phyloP scores from a whole-genome alignment of 2,113 vertebrate genomes.

The Microcebus tavaratra region DNA sequence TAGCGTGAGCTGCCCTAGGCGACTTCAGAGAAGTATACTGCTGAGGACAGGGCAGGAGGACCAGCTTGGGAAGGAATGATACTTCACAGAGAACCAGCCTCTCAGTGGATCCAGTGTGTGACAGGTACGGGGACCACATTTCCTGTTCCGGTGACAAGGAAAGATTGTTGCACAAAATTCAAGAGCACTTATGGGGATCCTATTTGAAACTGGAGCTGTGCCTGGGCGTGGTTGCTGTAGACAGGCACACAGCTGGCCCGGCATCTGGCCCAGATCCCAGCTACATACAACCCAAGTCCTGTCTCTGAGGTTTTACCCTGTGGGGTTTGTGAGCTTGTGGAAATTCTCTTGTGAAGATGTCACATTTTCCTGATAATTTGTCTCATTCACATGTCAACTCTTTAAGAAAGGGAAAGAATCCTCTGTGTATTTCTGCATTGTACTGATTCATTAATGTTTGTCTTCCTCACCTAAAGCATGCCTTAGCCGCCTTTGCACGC shows the following conservation, averaged over 20 bases:
- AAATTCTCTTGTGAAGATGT: neutral
- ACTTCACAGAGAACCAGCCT: neutral
- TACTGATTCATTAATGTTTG: neutral
- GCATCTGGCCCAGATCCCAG: neutral
- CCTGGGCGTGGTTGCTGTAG: neutral
- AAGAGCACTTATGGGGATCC: neutral
- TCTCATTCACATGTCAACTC: neutral
- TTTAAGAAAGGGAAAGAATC: neutral
- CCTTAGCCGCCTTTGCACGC: neutral
- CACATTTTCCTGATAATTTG: neutral
- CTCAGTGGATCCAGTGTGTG: accelerated
- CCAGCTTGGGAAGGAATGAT: neutral
- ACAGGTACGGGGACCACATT: neutral
- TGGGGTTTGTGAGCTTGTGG: neutral
- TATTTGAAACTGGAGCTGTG: neutral
- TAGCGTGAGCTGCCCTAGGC: too few species aligned
- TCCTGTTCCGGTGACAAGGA: neutral
- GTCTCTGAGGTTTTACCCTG: neutral
- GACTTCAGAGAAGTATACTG: too few species aligned
- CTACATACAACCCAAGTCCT: neutral
- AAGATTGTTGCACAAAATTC: neutral
- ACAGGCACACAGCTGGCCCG: accelerated
- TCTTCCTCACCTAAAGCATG: neutral
- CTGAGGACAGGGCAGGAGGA: neutral
- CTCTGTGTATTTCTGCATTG: neutral